Evolutionary conservation across 2,888 invertebrate genomes (phyloP).

Genomic region (Metallyticus violacea): DNA sequence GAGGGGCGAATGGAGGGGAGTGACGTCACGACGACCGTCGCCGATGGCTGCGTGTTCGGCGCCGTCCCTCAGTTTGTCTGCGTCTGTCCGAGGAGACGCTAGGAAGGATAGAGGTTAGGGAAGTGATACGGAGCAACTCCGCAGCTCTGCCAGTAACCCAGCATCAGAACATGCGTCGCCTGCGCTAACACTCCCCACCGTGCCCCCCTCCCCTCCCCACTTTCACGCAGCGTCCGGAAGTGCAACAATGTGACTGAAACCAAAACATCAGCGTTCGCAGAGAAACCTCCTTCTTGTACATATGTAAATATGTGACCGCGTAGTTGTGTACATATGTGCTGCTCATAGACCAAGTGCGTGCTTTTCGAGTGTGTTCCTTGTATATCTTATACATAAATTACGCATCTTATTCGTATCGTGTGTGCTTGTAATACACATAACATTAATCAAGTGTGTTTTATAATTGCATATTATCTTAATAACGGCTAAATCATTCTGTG

Average conservation of each 20-base stretch:
- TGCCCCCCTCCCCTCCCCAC: background rate
- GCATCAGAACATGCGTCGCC: too few species aligned
- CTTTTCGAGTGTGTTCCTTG: background rate
- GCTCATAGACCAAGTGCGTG: background rate
- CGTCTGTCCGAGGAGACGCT: background rate
- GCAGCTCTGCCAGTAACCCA: too few species aligned
- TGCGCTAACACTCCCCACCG: background rate
- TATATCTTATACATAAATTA: too few species aligned
- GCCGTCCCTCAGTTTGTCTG: background rate
- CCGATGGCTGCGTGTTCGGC: background rate
- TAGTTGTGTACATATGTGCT: too few species aligned
- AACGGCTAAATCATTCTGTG: background rate
- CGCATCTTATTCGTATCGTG: too few species aligned
- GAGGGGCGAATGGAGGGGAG: background rate
- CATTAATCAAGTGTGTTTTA: background rate
- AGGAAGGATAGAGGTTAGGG: background rate
- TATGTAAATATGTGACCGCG: too few species aligned
- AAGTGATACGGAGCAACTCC: too few species aligned
- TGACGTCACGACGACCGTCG: background rate
- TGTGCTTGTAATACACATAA: background rate
- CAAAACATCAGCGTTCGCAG: background rate
- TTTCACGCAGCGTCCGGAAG: too few species aligned
- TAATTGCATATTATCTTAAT: too few species aligned
- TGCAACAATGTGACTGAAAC: background rate
- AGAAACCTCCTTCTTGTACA: too few species aligned